Percentiles rank a stretch among this genome's conserved stretches.
Evolutionary conservation across 2,888 invertebrate genomes (phyloP).

Genomic region (Sarcophaga carnaria): DNA sequence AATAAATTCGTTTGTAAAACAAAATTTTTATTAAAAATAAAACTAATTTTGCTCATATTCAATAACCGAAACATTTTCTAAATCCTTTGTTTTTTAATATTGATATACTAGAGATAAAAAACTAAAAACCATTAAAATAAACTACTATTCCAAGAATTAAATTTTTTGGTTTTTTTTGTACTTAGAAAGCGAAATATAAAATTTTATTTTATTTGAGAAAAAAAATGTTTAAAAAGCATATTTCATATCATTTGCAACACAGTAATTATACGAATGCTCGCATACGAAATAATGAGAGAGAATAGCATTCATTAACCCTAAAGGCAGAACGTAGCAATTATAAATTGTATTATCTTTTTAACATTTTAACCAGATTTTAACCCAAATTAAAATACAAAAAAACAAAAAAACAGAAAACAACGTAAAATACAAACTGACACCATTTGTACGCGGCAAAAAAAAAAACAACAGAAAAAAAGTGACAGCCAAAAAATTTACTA

Average conservation of each 20-base stretch:
- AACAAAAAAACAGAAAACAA: neutral
- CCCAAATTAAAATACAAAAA: neutral
- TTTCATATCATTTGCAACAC: neutral
- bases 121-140: neutral
- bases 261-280: neutral
- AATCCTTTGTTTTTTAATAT: too few relatives aligned
- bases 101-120: too few relatives aligned
- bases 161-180: too few relatives aligned
- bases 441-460: constrained; percentile 2
- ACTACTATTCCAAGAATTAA: neutral
- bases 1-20: too few relatives aligned
- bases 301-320: neutral
- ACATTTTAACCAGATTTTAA: constrained; percentile 15
- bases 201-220: too few relatives aligned
- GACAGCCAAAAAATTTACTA: constrained; percentile 9
- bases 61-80: too few relatives aligned
- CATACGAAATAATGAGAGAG: neutral
- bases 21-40: too few relatives aligned
- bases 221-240: neutral
- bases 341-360: constrained; percentile 23
- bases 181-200: neutral
- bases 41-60: too few relatives aligned
- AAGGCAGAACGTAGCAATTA: constrained; percentile 29
- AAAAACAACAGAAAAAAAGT: neutral
- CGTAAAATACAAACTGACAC: constrained; percentile 12